Conservation (phyloP, 2,888 invertebrate species). For the Carcina quercana region DNA sequence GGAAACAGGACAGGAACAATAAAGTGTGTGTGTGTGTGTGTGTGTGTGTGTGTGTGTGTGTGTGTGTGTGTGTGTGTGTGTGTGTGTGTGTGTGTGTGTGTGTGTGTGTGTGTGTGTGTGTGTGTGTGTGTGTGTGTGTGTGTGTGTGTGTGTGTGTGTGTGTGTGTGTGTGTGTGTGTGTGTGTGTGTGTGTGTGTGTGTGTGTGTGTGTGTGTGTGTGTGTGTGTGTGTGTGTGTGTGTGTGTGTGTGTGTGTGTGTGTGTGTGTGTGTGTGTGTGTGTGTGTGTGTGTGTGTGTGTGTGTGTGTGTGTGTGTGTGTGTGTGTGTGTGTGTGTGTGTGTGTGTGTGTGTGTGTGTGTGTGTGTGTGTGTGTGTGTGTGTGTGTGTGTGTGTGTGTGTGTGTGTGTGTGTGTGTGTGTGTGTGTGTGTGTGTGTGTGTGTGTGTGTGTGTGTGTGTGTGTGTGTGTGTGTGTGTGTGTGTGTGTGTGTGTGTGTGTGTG, state of each 20-base stretch:
- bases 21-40: not conserved
- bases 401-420: too few relatives aligned
- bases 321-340: constrained; percentile 3
- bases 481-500: too few relatives aligned
- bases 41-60: constrained; percentile 4
- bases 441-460: too few relatives aligned
- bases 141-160: constrained; percentile 3
- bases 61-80: constrained; percentile 3
- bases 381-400: too few relatives aligned
- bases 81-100: constrained; percentile 3
- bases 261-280: constrained; percentile 3
- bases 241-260: constrained; percentile 4
- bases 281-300: constrained; percentile 3
- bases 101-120: constrained; percentile 3
- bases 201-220: constrained; percentile 3
- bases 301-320: constrained; percentile 3
- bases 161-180: constrained; percentile 2
- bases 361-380: too few relatives aligned
- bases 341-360: too few relatives aligned
- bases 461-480: too few relatives aligned
- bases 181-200: constrained; percentile 2
- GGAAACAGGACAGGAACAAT: too few relatives aligned
- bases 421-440: too few relatives aligned
- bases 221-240: constrained; percentile 4
- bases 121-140: constrained; percentile 2